Evolutionary conservation across 1,140 invertebrate species (phyloP), one percentile per base, ranked within the genome.

Genomic region (Laodelphax striatellus): DNA sequence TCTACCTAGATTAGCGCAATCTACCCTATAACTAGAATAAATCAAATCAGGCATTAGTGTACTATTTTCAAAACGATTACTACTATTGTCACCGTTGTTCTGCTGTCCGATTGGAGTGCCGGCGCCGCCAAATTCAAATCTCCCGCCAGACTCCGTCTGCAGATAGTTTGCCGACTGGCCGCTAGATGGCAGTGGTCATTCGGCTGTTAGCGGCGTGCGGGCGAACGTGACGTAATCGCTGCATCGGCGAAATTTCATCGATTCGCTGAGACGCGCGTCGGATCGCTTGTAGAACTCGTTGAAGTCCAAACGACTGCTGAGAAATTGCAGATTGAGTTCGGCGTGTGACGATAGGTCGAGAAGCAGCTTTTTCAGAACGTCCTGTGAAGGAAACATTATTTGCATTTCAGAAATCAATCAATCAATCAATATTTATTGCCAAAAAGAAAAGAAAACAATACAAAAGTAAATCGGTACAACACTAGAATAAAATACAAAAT

Each of bases 291-390:
- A 94, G 72, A 90, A 90, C 68, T 92, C 89, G 72, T 92, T 94
- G 69, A 93, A 94, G 74, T 96, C 93, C 22, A 97, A 77, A 24
- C 93, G 81, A 64, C 91, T 92, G 61, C 92, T 92, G 22, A 97
- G 80, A 55, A 92, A 85, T 69, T 93, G 87, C 6, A 97, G 76
- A 65, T 88, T 90, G 34, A 87, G 80, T 68, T 91, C 87, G 61
- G 80, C 74, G 59, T 88, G 85, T 9, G 81, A 78, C 2, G 86
- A 84, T 19, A 92, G 75, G 76, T 86, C 86, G n/a, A 89, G 69
- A n/a, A 92, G 77, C 66, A 92, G 84, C 59, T 85, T 84, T 59
- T 87, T 84, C 9, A 90, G 85, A 68, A 86, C 81, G 64, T 86
- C 84, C 80, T 88, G 77, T 54, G 66, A 73, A 67, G 70, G 61